Evolutionary conservation across 2,888 invertebrate genomes (phyloP).

Genomic region (Xylophagus ater): DNA sequence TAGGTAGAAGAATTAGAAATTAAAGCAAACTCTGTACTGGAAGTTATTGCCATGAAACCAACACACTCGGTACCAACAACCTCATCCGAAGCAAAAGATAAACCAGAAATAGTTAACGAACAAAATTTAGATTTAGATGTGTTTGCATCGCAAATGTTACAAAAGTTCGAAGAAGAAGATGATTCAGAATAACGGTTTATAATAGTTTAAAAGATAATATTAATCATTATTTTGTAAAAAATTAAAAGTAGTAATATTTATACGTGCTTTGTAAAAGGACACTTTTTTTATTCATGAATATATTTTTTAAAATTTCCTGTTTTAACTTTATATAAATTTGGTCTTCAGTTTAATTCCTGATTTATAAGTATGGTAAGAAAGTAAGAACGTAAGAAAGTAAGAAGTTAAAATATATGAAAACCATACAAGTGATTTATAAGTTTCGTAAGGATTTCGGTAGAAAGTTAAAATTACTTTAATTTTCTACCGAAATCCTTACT

Average conservation of each 20-base stretch:
- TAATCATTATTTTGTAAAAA: not conserved
- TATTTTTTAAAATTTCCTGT: not conserved
- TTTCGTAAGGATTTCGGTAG: too few species aligned
- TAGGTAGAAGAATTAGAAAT: constrained; percentile 14
- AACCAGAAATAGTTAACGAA: constrained; percentile 7
- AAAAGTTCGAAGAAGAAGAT: constrained; percentile 9
- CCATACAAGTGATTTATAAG: too few species aligned
- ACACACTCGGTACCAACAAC: not conserved
- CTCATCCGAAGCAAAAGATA: not conserved
- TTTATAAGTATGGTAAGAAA: too few species aligned
- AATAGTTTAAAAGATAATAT: too few species aligned
- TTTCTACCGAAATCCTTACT: too few species aligned
- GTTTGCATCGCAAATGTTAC: not conserved
- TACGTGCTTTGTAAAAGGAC: not conserved
- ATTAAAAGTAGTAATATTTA: not conserved
- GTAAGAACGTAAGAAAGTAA: too few species aligned
- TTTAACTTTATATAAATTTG: not conserved
- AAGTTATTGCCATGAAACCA: not conserved
- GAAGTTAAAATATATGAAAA: too few species aligned
- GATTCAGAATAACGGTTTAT: constrained; percentile 9
- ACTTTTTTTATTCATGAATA: not conserved
- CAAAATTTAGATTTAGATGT: constrained; percentile 11
- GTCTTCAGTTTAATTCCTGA: too few species aligned
- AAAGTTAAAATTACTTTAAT: too few species aligned
- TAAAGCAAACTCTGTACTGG: not conserved